phyloP scores from a whole-genome alignment of 2,888 invertebrate genomes.

The Callyntrura sp. region DNA sequence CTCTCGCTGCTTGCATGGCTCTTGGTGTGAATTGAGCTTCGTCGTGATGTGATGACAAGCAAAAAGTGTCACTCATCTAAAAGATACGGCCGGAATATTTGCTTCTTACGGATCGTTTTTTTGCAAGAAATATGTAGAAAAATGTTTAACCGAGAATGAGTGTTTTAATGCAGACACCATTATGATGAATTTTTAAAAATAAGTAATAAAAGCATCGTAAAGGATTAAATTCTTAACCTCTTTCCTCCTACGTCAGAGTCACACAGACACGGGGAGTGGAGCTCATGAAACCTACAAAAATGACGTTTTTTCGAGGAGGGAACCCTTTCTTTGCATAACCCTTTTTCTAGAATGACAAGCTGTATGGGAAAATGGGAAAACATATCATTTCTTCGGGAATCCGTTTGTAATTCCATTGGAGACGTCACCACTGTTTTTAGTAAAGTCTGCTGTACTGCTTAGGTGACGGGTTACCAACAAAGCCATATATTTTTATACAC shows the following conservation, averaged over 20 bases:
- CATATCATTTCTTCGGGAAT: constrained; percentile 36
- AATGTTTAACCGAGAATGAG: background rate
- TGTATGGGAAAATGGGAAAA: constrained; percentile 29
- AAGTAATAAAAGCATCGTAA: background rate
- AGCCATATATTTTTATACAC: constrained; percentile 31
- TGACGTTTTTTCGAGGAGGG: background rate
- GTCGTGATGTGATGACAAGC: background rate
- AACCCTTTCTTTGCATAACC: background rate
- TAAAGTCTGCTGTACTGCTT: constrained; percentile 45
- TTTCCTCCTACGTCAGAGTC: background rate
- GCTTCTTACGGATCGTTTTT: background rate
- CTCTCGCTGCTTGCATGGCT: background rate
- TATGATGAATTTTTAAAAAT: too few species aligned
- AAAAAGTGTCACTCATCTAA: constrained; percentile 6
- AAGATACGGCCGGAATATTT: background rate
- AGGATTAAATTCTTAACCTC: constrained; percentile 22
- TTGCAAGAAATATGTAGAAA: background rate
- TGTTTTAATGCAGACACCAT: too few species aligned
- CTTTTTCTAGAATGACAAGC: constrained; percentile 29
- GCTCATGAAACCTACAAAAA: constrained; percentile 6
- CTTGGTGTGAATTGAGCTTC: background rate
- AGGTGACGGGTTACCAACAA: constrained; percentile 65
- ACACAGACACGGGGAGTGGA: background rate
- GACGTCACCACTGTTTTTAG: constrained; percentile 70
- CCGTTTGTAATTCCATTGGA: constrained; percentile 60